phyloP scores from a whole-genome alignment of 1,140 invertebrate genomes.

The Lucilia sericata region DNA sequence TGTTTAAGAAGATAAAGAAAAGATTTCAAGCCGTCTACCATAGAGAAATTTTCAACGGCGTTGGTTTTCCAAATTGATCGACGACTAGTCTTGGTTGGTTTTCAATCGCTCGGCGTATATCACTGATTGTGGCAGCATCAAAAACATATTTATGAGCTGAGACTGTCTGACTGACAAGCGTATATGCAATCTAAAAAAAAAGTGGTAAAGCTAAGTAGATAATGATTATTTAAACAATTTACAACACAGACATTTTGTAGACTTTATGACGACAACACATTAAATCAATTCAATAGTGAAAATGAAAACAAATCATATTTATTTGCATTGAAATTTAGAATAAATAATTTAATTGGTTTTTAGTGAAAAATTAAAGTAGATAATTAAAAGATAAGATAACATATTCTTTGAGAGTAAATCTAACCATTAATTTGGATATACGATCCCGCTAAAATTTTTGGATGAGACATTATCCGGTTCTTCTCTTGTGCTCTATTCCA shows the following conservation, averaged over 20 bases:
- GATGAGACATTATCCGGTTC: too few species aligned
- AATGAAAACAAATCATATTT: constrained; percentile 17
- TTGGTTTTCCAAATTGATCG: too few species aligned
- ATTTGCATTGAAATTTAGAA: constrained; percentile 1
- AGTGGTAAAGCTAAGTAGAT: constrained; percentile 31
- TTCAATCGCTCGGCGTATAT: too few species aligned
- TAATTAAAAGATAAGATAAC: not conserved
- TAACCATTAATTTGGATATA: too few species aligned
- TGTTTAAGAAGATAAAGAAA: too few species aligned
- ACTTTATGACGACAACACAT: constrained; percentile 36
- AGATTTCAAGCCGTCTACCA: too few species aligned
- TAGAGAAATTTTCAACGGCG: too few species aligned
- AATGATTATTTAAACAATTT: constrained; percentile 43
- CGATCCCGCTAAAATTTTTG: too few species aligned
- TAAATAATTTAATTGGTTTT: not conserved
- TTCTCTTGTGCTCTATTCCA: too few species aligned
- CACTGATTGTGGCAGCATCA: not conserved
- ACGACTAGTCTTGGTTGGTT: too few species aligned
- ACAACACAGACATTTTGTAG: constrained; percentile 40
- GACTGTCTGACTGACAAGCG: not conserved
- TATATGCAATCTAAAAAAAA: not conserved
- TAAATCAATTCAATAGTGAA: not conserved
- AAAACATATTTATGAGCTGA: not conserved
- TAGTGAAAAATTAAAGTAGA: not conserved
- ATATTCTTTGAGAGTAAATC: too few species aligned